Evolutionary conservation across 2,797 vertebrate genomes (phyloP).

Genomic region (Myiotriccus ornatus): DNA sequence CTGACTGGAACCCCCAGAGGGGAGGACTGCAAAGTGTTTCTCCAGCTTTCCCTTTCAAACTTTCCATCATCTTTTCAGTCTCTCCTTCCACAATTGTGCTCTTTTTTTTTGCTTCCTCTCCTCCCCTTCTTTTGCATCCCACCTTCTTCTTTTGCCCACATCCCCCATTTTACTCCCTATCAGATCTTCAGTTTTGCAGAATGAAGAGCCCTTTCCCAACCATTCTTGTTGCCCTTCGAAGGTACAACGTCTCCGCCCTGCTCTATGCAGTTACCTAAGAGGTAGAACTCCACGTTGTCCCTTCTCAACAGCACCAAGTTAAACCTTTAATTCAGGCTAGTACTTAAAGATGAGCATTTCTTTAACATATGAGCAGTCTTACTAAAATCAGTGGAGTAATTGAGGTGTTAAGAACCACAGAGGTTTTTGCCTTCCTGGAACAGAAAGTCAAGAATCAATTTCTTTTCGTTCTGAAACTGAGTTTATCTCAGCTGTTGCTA

Average conservation of each 20-base stretch:
- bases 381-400: background rate
- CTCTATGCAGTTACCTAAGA: background rate
- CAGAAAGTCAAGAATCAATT: background rate
- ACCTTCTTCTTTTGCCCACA: background rate
- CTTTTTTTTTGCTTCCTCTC: background rate
- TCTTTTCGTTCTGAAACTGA: background rate
- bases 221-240: background rate
- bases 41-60: slow-evolving; percentile 31
- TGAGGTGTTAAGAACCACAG: background rate
- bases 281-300: rapidly evolving
- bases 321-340: background rate
- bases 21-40: background rate
- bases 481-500: rapidly evolving
- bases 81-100: background rate
- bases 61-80: background rate
- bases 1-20: background rate
- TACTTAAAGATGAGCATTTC: background rate
- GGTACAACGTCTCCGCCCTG: background rate
- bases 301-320: background rate
- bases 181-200: background rate
- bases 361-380: background rate
- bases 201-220: background rate
- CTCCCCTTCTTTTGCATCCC: background rate
- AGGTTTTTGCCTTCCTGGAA: background rate
- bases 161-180: background rate